phyloP scores from a whole-genome alignment of 2,797 vertebrate genomes.

The Argya squamiceps region DNA sequence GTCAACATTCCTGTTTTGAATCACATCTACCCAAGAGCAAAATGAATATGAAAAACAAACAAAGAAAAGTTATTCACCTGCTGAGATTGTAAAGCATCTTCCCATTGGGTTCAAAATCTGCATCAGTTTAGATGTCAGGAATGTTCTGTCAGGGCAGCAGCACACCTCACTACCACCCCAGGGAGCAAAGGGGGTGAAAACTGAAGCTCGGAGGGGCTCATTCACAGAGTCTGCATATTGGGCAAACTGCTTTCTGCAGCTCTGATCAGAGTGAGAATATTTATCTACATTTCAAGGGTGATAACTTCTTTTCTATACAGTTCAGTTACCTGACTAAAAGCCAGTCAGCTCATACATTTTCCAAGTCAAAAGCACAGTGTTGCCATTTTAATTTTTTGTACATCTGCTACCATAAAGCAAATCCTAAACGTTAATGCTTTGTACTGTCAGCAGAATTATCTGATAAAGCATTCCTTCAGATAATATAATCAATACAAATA shows the following conservation, averaged over 20 bases:
- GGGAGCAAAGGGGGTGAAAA: neutral
- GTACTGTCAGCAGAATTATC: neutral
- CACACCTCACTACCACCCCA: neutral
- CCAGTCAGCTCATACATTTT: slow-evolving; percentile 22
- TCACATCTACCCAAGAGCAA: neutral
- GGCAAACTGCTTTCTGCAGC: neutral
- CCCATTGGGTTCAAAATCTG: neutral
- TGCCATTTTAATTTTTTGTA: neutral
- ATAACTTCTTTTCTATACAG: neutral
- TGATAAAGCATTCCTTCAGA: neutral
- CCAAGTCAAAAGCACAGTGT: slow-evolving; percentile 8
- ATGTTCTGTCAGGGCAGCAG: neutral
- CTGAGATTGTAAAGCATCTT: neutral
- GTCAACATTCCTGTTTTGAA: neutral
- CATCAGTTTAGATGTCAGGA: neutral
- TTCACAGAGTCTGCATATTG: neutral
- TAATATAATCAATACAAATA: neutral
- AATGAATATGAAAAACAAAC: neutral
- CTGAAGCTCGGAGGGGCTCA: neutral
- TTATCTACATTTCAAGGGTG: neutral
- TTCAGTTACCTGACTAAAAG: neutral
- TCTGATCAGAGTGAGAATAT: neutral
- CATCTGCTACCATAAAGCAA: neutral
- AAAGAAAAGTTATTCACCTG: neutral
- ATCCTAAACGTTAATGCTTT: neutral